These are phyloP conservation scores for Ctenicera cuprea DNA, from an alignment of 2,888 invertebrate species.

Conservation along the genomic window DNA sequence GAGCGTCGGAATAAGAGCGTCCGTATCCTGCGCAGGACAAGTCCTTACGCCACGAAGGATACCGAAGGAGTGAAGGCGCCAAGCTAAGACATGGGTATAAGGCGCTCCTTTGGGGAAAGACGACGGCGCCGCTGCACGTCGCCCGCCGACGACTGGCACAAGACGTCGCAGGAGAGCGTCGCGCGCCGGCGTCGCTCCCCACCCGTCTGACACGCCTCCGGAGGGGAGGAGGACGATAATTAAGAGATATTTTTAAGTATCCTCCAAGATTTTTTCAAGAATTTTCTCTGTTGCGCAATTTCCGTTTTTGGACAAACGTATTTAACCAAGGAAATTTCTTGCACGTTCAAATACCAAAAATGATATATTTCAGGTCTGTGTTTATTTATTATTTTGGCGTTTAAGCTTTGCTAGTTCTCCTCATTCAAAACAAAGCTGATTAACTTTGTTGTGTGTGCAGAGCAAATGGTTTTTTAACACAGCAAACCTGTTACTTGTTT, in stretches of 20 bases:
- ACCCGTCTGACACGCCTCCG: constrained; percentile 69
- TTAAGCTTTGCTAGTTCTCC: not conserved
- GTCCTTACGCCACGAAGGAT: constrained; percentile 71
- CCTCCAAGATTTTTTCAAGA: constrained; percentile 72
- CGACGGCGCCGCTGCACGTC: constrained; percentile 70
- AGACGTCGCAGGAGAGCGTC: constrained; percentile 70
- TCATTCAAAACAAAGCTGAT: constrained; percentile 27
- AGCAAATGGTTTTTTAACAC: constrained; percentile 14
- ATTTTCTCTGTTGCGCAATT: constrained; percentile 62
- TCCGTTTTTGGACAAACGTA: not conserved
- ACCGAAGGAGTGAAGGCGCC: constrained; percentile 72
- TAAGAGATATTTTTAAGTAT: constrained; percentile 72
- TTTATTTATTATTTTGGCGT: constrained; percentile 12
- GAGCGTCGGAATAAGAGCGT: constrained; percentile 55
- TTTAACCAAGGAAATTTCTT: not conserved
- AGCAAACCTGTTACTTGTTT: constrained; percentile 20
- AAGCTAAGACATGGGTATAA: constrained; percentile 71
- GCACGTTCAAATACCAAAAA: not conserved
- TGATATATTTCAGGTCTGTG: not conserved
- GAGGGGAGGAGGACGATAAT: constrained; percentile 69
- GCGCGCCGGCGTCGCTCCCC: constrained; percentile 69
- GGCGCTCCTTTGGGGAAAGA: constrained; percentile 71
- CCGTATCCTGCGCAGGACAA: constrained; percentile 63
- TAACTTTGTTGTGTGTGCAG: constrained; percentile 17
- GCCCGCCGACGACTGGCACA: constrained; percentile 73